phyloP scores from a whole-genome alignment of 1,140 invertebrate species.

The Teleopsis dalmanni region DNA sequence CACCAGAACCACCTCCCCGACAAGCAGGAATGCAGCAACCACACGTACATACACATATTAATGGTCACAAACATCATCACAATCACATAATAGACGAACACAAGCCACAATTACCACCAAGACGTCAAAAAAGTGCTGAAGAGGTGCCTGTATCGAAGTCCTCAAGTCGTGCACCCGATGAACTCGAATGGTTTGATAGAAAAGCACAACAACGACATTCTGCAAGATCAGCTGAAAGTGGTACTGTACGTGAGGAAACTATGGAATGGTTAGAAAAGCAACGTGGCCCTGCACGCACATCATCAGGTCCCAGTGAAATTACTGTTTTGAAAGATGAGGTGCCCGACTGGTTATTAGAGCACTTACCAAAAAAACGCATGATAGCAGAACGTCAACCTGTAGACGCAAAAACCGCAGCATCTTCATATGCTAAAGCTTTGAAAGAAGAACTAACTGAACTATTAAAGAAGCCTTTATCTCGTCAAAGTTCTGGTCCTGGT shows the following conservation, averaged over 20 bases:
- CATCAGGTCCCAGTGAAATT: slow-evolving; percentile 39
- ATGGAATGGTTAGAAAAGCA: slow-evolving; percentile 39
- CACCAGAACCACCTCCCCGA: slow-evolving; percentile 16
- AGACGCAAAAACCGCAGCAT: slow-evolving; percentile 18
- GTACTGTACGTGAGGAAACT: slow-evolving; percentile 36
- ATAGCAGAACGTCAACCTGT: slow-evolving; percentile 15
- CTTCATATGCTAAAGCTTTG: slow-evolving; percentile 36
- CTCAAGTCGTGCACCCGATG: slow-evolving; percentile 13
- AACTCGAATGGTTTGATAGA: slow-evolving; percentile 41
- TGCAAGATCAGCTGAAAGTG: slow-evolving; percentile 37
- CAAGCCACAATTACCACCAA: slow-evolving; percentile 32
- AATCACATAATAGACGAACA: background rate
- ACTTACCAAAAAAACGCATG: slow-evolving; percentile 31
- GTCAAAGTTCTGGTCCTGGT: slow-evolving; percentile 37
- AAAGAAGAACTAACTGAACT: slow-evolving; percentile 30
- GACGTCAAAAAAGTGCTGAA: slow-evolving; percentile 37
- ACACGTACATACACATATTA: slow-evolving; percentile 5
- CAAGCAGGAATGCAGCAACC: slow-evolving; percentile 1
- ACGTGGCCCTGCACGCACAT: slow-evolving; percentile 30
- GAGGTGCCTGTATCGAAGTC: slow-evolving; percentile 33
- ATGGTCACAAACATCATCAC: slow-evolving; percentile 7
- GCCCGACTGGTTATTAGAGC: slow-evolving; percentile 39
- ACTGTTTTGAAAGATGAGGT: slow-evolving; percentile 40
- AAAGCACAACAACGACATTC: slow-evolving; percentile 39
- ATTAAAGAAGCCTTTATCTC: slow-evolving; percentile 37